Base-by-base conservation (phyloP, 2,888 invertebrate genomes). In the Prenolepis imparis region DNA sequence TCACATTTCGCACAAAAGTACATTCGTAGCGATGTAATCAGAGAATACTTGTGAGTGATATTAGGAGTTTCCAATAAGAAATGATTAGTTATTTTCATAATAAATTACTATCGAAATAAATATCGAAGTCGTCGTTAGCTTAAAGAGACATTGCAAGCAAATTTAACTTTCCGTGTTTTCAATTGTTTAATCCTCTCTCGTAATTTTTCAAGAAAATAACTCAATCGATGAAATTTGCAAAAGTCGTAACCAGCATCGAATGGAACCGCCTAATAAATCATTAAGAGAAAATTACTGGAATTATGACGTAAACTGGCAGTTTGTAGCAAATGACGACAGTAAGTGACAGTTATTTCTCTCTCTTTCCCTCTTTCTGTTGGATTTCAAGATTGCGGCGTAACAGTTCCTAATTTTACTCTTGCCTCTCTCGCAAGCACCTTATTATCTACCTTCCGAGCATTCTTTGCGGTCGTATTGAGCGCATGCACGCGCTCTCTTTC, bases 381-480 rank as follows among this genome's bases (percentile, higher is more conserved):
- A 78, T 78, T 78, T 73, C 77, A 64, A 81, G 64, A 81, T 75
- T 63, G 77, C 21, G 28, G 15, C 55, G 61, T 52, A 73, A 64
- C 15, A 77, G 63, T 63, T 63, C 32, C 32, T 64, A 77, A 64
- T 64, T 81, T 81, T 75, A 48, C 64, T 81, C 63, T 67, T 52
- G 59, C 57, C 81, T 81, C 15, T 73, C 81, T 78, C 81, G 61
- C 55, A 32, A 52, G 63, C 80, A 24, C 63, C 81, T 52, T 77
- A 77, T 81, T 81, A 77, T 55, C 77, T n/a, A 39, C 36, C 63
- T 36, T 11, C n/a, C 77, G 63, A 36, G 75, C 77, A 77, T 81
- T 75, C 77, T 28, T 57, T 39, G 48, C 75, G 39, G 59, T 81
- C n/a, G 48, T 64, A 61, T 52, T 52, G 52, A 52, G 52, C 52